Evolutionary conservation across 2,888 invertebrate species (phyloP).

Genomic region (Lasioglossum morio): DNA sequence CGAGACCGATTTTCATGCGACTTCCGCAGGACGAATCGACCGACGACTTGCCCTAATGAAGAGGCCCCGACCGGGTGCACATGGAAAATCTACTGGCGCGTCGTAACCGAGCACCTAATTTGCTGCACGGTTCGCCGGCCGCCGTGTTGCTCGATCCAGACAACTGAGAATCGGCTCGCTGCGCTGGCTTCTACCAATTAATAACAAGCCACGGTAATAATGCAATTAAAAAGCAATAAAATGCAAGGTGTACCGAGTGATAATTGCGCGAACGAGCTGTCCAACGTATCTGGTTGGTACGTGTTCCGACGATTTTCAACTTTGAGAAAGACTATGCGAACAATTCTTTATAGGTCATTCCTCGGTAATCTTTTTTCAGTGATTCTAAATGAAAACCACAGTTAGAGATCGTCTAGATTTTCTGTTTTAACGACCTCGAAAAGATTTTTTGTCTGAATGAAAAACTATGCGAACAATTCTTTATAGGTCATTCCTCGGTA

Average conservation of each 20-base stretch:
- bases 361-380: too few species aligned
- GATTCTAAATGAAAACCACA: too few species aligned
- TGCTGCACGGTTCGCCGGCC: not conserved
- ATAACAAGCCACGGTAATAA: not conserved
- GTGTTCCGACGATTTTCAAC: too few species aligned
- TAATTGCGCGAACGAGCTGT: not conserved
- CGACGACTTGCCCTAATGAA: constrained; percentile 38
- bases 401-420: too few species aligned
- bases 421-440: too few species aligned
- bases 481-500: too few species aligned
- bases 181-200: not conserved
- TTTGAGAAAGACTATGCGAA: too few species aligned
- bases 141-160: not conserved
- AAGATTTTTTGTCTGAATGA: too few species aligned
- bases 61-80: constrained; percentile 2
- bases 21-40: constrained; percentile 73
- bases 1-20: constrained; percentile 82
- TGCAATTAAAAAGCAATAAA: constrained; percentile 4
- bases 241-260: not conserved
- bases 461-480: too few species aligned
- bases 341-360: too few species aligned
- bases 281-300: too few species aligned
- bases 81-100: constrained; percentile 35
- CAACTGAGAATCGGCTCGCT: not conserved
- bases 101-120: not conserved